Conservation (phyloP, 2,113 vertebrate genomes). For the Cyrtonyx montezumae region DNA sequence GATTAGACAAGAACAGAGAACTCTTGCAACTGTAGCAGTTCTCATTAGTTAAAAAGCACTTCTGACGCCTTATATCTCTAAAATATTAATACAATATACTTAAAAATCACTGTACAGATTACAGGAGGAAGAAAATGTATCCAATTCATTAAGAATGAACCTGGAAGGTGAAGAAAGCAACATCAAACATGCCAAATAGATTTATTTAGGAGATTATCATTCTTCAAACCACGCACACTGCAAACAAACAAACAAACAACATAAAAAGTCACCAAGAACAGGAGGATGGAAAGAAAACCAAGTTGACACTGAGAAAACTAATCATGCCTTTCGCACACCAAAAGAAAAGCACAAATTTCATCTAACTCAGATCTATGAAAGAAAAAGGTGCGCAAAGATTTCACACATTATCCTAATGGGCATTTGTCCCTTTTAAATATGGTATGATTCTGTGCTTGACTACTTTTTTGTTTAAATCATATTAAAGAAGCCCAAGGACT, state of each 20-base stretch:
- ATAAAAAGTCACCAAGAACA: not conserved
- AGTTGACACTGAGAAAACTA: not conserved
- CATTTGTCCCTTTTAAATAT: not conserved
- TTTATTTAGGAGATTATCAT: not conserved
- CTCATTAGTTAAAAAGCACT: not conserved
- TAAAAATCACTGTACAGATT: not conserved
- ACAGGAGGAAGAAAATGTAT: rapidly evolving
- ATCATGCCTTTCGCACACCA: rapidly evolving
- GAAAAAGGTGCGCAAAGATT: not conserved
- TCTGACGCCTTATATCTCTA: not conserved
- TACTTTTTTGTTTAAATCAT: not conserved
- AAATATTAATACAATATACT: not conserved
- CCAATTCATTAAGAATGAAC: not conserved
- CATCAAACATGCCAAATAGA: not conserved
- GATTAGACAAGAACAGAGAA: not conserved
- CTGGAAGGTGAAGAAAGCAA: not conserved
- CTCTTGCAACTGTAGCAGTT: not conserved
- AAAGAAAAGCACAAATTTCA: not conserved
- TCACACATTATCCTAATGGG: not conserved
- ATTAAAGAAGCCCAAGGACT: not conserved
- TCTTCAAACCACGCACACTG: not conserved
- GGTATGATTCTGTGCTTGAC: not conserved
- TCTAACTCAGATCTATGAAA: not conserved
- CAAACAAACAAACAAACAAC: not conserved
- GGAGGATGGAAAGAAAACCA: not conserved